Conservation (phyloP, 2,888 invertebrate species). For the Panopea generosa region DNA sequence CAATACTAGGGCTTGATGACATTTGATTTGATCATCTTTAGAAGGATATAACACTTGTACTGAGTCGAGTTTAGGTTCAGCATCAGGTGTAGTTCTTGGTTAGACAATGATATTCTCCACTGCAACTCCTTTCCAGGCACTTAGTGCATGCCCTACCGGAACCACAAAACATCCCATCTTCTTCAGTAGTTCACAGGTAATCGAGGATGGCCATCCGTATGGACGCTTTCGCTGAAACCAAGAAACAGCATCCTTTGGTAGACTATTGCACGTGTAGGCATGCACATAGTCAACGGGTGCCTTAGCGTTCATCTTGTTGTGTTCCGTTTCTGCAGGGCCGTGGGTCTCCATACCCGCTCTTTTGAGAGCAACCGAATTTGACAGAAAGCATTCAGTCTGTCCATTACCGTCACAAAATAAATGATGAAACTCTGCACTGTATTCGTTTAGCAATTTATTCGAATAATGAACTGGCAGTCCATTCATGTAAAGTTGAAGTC, state of each 20-base stretch:
- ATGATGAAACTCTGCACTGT: no score
- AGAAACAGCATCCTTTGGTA: neutral
- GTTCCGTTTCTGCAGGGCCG: constrained; percentile 8
- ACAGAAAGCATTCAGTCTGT: no score
- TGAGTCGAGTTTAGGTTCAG: constrained; percentile 24
- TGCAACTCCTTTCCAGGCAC: constrained; percentile 5
- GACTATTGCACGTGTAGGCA: neutral
- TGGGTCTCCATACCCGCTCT: neutral
- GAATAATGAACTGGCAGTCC: no score
- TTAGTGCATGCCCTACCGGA: constrained; percentile 14
- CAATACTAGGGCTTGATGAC: constrained; percentile 4
- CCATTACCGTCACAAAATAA: no score
- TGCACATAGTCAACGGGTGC: neutral
- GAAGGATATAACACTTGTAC: constrained; percentile 34
- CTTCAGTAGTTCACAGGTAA: neutral
- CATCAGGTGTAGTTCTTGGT: constrained; percentile 27
- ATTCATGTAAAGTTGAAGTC: no score
- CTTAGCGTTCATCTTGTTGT: no score
- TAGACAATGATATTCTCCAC: constrained; percentile 38
- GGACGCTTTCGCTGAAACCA: neutral
- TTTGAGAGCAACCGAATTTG: no score
- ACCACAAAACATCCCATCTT: constrained; percentile 14
- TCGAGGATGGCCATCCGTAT: constrained; percentile 10
- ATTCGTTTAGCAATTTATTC: no score
- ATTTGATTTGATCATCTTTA: constrained; percentile 32